Evolutionary conservation across 2,113 vertebrate species (phyloP), one percentile per base, ranked within the genome.

Genomic region (Erythrolamprus reginae): DNA sequence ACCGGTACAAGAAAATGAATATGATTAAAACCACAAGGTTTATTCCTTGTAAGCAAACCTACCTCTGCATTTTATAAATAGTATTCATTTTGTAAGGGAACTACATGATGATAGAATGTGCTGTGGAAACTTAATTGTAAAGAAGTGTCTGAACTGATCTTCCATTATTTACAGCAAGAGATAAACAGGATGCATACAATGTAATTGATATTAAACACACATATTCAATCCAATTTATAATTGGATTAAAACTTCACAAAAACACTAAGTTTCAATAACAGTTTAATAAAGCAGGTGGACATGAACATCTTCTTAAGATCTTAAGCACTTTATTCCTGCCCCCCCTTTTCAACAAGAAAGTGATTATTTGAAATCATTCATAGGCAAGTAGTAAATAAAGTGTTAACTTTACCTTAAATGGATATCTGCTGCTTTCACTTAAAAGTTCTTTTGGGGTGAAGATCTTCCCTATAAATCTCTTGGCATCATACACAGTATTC

Each of bases 401-500:
- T 33, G 24, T 52, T 65, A 61, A 38, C 33, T 93, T 96, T 92
- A 99, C 99, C 98, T 99, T 98, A 92, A 99, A 99, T 24, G 98
- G 98, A 92, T 99, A 99, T 87, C 98, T 98, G 48, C 97, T 95
- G 82, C 98, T 97, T 96, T 99, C 99, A 88, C 94, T 96, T 38
- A 97, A 95, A 92, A 99, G 92, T 13, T 97, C 96, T 45, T 97
- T 97, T 0, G 94, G 93, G 24, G 98, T 98, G 93, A 99, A 99
- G 42, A 97, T 92, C 92, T 99, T 99, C 56, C 99, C 99, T 56
- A 99, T 99, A 95, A 99, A 99, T 89, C 99, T 97, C 96, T 99
- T 99, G 58, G 98, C 98, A 52, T 99, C 99, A 33, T 99, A 99
- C 21, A 99, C 96, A 48, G 99, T 99, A 95, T 99, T 99, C 56